Conservation (phyloP, 2,797 vertebrate genomes). For the Gadopsis bispinosus region DNA sequence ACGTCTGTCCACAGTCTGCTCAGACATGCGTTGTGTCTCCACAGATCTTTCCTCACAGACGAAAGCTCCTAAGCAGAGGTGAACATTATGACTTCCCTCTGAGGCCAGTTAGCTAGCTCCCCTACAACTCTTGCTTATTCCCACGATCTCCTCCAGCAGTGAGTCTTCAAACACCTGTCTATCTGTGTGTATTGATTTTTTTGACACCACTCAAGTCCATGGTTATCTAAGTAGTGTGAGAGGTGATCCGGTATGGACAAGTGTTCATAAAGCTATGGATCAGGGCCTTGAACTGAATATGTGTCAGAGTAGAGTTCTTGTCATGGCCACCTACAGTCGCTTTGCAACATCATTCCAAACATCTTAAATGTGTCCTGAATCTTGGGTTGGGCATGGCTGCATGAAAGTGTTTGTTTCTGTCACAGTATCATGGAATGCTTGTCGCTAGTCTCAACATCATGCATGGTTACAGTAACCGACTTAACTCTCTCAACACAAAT, state of each 20-base stretch:
- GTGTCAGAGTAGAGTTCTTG: neutral
- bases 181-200: neutral
- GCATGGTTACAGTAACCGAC: conserved; percentile 38
- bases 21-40: neutral
- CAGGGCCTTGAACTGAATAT: neutral
- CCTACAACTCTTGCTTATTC: conserved; percentile 4
- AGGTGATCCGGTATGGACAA: neutral
- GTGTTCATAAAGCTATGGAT: neutral
- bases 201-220: neutral
- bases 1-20: neutral
- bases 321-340: neutral
- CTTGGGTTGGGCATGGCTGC: conserved; percentile 56
- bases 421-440: conserved; percentile 45
- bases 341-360: neutral
- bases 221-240: neutral
- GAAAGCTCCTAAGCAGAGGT: neutral
- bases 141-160: conserved; percentile 34
- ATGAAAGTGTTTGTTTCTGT: conserved; percentile 26
- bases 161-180: conserved; percentile 64
- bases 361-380: neutral
- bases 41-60: neutral
- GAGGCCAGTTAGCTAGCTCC: neutral
- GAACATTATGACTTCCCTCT: neutral
- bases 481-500: conserved; percentile 27
- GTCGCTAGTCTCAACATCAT: conserved; percentile 34